These are phyloP conservation scores for Blastomussa wellsi DNA, from an alignment of 92 coral and sea anemone genomes.

Conservation along the genomic window DNA sequence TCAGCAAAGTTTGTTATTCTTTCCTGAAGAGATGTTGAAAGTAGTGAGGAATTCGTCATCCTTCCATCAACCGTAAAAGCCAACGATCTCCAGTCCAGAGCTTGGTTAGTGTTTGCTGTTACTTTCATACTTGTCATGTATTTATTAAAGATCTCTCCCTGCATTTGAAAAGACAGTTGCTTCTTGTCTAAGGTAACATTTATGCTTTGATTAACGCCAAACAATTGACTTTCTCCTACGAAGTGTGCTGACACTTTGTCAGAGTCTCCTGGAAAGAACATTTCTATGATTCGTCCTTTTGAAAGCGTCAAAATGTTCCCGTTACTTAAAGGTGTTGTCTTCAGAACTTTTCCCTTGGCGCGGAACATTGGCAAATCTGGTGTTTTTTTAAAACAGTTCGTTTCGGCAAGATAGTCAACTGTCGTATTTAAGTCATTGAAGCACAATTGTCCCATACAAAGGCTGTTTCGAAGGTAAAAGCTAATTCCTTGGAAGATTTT, in stretches of 20 bases:
- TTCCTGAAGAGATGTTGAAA: slow-evolving; percentile 29
- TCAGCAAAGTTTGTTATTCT: background rate
- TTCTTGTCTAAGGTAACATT: slow-evolving; percentile 10
- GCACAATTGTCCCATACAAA: slow-evolving; percentile 41
- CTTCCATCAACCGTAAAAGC: slow-evolving; percentile 29
- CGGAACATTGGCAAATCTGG: background rate
- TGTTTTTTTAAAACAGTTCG: background rate
- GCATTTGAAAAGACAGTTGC: slow-evolving; percentile 5
- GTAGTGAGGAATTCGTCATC: slow-evolving; percentile 45
- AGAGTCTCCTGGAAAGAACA: slow-evolving; percentile 24
- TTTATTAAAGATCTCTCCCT: slow-evolving; percentile 14
- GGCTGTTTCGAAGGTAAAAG: background rate
- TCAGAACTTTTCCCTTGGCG: slow-evolving; percentile 3
- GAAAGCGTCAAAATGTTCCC: slow-evolving; percentile 19
- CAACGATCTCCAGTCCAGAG: slow-evolving; percentile 41
- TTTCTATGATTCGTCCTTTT: background rate
- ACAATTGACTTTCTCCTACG: background rate
- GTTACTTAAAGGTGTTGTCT: background rate
- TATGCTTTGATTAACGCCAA: background rate
- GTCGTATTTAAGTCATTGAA: slow-evolving; percentile 28
- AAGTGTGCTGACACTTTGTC: background rate
- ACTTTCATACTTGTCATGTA: background rate
- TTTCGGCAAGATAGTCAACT: slow-evolving; percentile 7
- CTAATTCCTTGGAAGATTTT: slow-evolving; percentile 32
- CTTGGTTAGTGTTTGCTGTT: background rate